A percentile compares a stretch with the other conserved stretches of the same genome.
Conservation (phyloP, 2,888 invertebrate genomes). For the Marronus borbonicus region DNA sequence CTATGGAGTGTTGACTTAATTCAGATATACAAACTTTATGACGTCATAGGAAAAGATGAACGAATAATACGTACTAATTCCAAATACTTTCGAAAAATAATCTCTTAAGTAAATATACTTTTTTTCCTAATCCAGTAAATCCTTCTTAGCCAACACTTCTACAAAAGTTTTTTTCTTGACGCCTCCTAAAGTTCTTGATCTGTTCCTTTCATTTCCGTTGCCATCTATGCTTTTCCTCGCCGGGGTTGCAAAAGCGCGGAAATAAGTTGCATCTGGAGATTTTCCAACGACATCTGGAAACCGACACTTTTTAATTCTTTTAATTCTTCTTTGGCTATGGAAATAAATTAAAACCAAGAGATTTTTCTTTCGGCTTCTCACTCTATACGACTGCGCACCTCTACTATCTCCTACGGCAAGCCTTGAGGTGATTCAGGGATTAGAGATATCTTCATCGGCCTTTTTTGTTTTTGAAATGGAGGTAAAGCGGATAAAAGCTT, state of each 20-base stretch:
- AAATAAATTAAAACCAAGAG: conserved; percentile 27
- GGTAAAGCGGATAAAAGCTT: not conserved
- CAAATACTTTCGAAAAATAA: too few species aligned
- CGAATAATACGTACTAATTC: not conserved
- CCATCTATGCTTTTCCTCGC: not conserved
- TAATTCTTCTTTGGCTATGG: conserved; percentile 6
- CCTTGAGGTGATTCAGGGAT: not conserved
- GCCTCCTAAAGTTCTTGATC: not conserved
- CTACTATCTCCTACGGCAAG: not conserved
- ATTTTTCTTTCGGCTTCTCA: not conserved
- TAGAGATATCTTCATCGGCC: not conserved
- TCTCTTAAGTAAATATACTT: too few species aligned
- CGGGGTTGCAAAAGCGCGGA: not conserved
- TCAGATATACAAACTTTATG: not conserved
- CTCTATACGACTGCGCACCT: not conserved
- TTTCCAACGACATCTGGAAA: not conserved
- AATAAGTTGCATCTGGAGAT: not conserved
- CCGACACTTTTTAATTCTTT: conserved; percentile 12
- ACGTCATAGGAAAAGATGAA: not conserved
- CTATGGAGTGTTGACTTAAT: not conserved
- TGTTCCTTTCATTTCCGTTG: not conserved
- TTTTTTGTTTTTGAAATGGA: not conserved
- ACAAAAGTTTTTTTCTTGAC: not conserved
- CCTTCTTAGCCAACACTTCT: not conserved
- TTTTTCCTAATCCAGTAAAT: not conserved